Evolutionary conservation across 1,140 invertebrate species (phyloP), one percentile per base, ranked within the genome.

Genomic region (Hirudo medicinalis): DNA sequence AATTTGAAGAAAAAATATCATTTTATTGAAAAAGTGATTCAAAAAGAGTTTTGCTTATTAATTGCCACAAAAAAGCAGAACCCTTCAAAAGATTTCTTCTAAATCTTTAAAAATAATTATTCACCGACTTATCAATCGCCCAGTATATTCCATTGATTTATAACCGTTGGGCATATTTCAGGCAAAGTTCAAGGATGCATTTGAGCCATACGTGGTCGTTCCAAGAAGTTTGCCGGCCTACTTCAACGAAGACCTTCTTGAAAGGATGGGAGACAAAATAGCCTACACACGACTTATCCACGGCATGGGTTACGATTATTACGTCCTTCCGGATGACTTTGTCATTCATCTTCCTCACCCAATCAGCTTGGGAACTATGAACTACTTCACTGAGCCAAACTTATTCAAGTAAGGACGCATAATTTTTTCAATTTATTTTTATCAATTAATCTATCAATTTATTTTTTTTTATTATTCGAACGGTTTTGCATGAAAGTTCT

Each of bases 171-270:
- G 15, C 55, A 49, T 49, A 49, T 15, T 49, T 49, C 40, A 91
- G 88, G 87, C 92, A 2, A 85, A 86, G 73, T 93, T 91, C 90
- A 87, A 91, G 78, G 85, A 88, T 0, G 89, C 92, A 81, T 94
- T 91, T 80, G 91, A 93, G 77, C 91, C 91, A 0, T 93, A 93
- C 77, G 83, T 93, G 68, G 89, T 93, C 0, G 88, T 91, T 0
- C 25, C 54, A 15, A 83, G 87, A 32, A 87, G 86, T 74, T 85
- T 88, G 57, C 86, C 90, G 32, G 88, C 89, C 2, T 82, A 85
- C 74, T 94, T 72, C 57, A 63, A 72, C 54, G 72, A 73, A 43
- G 22, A 27, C 6, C 54, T 72, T 22, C 22, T 72, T 8, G 72
- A 72, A 32, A 70, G 72, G 54, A 72, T 72, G 72, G 72, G 67